Conservation (phyloP, 1,140 invertebrate genomes). For the Philopotamus ludificatus region DNA sequence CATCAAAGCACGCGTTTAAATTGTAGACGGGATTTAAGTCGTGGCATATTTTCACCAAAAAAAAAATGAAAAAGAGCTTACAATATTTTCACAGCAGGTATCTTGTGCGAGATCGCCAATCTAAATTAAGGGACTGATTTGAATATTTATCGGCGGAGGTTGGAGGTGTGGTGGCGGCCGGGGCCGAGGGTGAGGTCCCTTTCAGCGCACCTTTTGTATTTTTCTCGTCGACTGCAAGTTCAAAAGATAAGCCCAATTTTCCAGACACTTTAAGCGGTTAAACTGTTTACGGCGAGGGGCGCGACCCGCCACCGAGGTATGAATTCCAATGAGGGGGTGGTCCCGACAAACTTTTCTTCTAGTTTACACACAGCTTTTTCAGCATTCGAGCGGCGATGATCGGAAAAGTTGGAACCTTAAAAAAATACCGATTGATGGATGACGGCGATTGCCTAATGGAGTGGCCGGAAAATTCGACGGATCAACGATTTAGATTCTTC, state of each 20-base stretch:
- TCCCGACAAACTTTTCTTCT: constrained; percentile 12
- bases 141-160: constrained; percentile 22
- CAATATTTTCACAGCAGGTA: no score
- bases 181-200: background rate
- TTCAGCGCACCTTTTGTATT: constrained; percentile 17
- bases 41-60: no score
- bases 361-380: constrained; percentile 22
- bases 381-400: constrained; percentile 2
- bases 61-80: no score
- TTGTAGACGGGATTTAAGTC: no score
- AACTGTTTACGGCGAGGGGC: constrained; percentile 22
- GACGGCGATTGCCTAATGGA: constrained; percentile 28
- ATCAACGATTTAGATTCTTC: no score
- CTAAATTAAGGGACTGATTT: constrained; percentile 20
- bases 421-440: constrained; percentile 30
- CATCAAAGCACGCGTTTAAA: no score
- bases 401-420: constrained; percentile 22
- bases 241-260: constrained; percentile 31
- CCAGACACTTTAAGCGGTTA: constrained; percentile 30
- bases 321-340: constrained; percentile 25
- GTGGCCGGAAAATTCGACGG: constrained; percentile 5
- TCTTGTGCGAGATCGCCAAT: constrained; percentile 11
- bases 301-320: constrained; percentile 16
- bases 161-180: no score
- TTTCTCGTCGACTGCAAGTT: constrained; percentile 22